phyloP scores from a whole-genome alignment of 2,113 vertebrate genomes.

The Conger conger region DNA sequence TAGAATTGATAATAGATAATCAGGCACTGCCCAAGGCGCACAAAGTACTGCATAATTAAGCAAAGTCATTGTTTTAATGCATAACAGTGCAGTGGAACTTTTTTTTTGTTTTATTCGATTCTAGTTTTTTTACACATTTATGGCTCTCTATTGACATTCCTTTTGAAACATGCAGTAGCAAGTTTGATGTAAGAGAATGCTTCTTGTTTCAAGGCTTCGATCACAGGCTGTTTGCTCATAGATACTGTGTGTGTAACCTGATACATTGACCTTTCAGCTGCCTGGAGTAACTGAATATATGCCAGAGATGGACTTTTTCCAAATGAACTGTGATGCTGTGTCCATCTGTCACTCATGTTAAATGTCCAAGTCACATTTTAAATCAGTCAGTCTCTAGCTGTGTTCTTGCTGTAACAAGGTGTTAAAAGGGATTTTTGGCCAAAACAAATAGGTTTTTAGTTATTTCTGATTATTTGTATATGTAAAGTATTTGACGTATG shows the following conservation, averaged over 20 bases:
- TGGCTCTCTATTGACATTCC: not conserved
- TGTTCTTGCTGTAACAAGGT: not conserved
- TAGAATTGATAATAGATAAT: too few species aligned
- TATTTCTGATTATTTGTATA: not conserved
- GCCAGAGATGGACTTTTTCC: not conserved
- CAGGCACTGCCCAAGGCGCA: not conserved
- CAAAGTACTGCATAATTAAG: not conserved
- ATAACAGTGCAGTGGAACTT: too few species aligned
- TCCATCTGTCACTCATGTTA: not conserved
- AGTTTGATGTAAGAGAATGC: not conserved
- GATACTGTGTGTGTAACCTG: not conserved
- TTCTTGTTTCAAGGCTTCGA: not conserved
- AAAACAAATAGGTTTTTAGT: not conserved
- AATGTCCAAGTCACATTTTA: not conserved
- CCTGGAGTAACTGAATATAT: slow-evolving; percentile 10
- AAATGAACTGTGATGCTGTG: not conserved
- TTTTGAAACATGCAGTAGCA: not conserved
- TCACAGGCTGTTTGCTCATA: not conserved
- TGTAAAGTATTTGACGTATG: not conserved
- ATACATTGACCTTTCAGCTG: slow-evolving; percentile 9
- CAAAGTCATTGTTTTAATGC: too few species aligned
- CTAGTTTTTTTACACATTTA: too few species aligned
- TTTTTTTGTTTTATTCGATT: too few species aligned
- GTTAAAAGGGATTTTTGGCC: not conserved
- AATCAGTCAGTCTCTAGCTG: not conserved